Base-by-base conservation (phyloP, 1,140 invertebrate genomes). In the Aphelinus atriplicis region DNA sequence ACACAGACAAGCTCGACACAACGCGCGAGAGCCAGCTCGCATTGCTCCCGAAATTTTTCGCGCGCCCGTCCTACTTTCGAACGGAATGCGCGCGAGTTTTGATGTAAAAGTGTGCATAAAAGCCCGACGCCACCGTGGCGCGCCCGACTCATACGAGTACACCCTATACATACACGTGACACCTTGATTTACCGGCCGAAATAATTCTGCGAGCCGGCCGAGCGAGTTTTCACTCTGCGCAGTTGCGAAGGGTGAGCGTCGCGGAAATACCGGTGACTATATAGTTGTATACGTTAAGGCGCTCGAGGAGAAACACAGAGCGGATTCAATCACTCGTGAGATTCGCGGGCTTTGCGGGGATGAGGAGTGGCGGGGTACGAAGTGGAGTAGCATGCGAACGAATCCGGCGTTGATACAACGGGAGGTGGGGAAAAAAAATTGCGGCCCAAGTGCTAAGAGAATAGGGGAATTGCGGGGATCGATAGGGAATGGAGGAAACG, bases 131-230 rank as follows among this genome's bases (percentile, higher is more conserved):
- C 46, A 51, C 7, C 6, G 50, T n/a, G 5, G 9, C 64, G 10
- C 48, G 6, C 48, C 1, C 26, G 26, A 26, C 26, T 26, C 26
- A 26, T 26, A 26, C 26, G 26, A 26, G 26, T 26, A 26, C 26
- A 26, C 26, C 48, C 2, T 65, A 43, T 65, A 51, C n/a, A 55
- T 61, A 55, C 10, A 10, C 7, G 68, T 42, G 68, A 61, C 68
- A 71, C 7, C 61, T 66, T 66, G 74, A 76, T 71, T 76, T 71
- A 71, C 63, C 63, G 63, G 50, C 66, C 60, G 56, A n/a, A 71
- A 71, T 66, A 71, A 71, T 76, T 76, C 46, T 60, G 26, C 26
- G 26, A 26, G 26, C 26, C 26, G 26, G 26, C 26, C 26, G 26
- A 26, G 26, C 26, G 26, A 26, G 26, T 26, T 26, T 26, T 26